These are phyloP conservation scores for Dascillus cervinus DNA, from an alignment of 2,888 invertebrate species.

Conservation along the genomic window DNA sequence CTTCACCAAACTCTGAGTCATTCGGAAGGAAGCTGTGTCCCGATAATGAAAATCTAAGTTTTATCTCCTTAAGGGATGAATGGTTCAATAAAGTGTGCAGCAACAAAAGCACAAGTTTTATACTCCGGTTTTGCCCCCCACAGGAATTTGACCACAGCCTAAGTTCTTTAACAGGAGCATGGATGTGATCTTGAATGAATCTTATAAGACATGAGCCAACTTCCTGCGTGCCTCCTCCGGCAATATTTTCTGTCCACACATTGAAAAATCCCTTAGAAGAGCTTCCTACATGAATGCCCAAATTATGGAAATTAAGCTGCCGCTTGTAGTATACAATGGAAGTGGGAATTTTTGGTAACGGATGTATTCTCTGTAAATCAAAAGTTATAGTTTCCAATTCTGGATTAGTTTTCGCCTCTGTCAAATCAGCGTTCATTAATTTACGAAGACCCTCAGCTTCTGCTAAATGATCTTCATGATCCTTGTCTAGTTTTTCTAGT, in stretches of 20 bases:
- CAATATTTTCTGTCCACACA: conserved; percentile 22
- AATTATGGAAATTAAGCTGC: conserved; percentile 20
- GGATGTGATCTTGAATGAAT: too few species aligned
- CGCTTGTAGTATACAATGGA: conserved; percentile 21
- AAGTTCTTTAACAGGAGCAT: too few species aligned
- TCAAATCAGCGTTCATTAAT: conserved; percentile 3
- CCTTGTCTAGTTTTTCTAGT: too few species aligned
- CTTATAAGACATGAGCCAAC: conserved; percentile 19
- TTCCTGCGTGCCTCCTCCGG: conserved; percentile 23
- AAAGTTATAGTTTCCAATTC: conserved; percentile 1
- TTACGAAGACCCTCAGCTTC: too few species aligned
- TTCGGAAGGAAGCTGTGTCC: conserved; percentile 23
- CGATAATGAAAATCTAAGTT: conserved; percentile 17
- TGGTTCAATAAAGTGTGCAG: conserved; percentile 15
- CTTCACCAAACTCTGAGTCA: conserved; percentile 21
- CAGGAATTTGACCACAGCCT: conserved; percentile 23
- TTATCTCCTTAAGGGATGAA: conserved; percentile 11
- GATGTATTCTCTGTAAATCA: conserved; percentile 15
- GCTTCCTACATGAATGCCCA: conserved; percentile 19
- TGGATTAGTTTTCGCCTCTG: conserved; percentile 1
- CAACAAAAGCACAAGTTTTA: conserved; percentile 19
- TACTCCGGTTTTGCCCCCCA: conserved; percentile 22
- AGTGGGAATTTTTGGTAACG: conserved; percentile 18
- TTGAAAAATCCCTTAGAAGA: conserved; percentile 15
- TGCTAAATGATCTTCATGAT: too few species aligned